phyloP scores from a whole-genome alignment of 1,140 invertebrate species.

The Microplitis demolitor region DNA sequence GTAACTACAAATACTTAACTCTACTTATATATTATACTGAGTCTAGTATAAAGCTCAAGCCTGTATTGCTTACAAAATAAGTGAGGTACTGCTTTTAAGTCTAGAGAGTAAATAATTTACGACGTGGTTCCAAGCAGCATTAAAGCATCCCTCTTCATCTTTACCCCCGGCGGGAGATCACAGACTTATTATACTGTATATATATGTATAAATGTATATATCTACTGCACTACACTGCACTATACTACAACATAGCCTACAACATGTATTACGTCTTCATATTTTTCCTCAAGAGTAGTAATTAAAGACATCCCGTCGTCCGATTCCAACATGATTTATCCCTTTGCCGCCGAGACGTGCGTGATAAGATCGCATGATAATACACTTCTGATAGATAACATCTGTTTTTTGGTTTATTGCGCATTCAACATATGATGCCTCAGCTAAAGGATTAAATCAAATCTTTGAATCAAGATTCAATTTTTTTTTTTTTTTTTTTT shows the following conservation, averaged over 20 bases:
- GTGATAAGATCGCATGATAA: conserved; percentile 43
- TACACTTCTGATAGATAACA: not conserved
- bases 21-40: too few relatives aligned
- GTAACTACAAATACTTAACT: too few relatives aligned
- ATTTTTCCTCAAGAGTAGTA: conserved; percentile 49
- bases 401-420: not conserved
- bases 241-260: conserved; percentile 17
- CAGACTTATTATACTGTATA: not conserved
- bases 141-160: conserved; percentile 4
- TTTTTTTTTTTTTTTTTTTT: too few relatives aligned
- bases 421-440: too few relatives aligned
- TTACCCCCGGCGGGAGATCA: conserved; percentile 10
- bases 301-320: conserved; percentile 51
- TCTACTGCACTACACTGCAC: too few relatives aligned
- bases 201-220: not conserved
- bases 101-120: conserved; percentile 11
- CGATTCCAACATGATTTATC: conserved; percentile 47
- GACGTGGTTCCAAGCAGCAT: not conserved
- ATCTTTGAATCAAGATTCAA: too few relatives aligned
- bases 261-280: conserved; percentile 53
- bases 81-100: too few relatives aligned
- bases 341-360: conserved; percentile 25
- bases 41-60: not conserved
- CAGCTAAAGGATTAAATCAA: too few relatives aligned
- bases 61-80: too few relatives aligned